Evolutionary conservation across 35 echinoderm and acorn worm genomes (phyloP), one percentile per base, ranked within the genome.

Genomic region (Antedon bifida): DNA sequence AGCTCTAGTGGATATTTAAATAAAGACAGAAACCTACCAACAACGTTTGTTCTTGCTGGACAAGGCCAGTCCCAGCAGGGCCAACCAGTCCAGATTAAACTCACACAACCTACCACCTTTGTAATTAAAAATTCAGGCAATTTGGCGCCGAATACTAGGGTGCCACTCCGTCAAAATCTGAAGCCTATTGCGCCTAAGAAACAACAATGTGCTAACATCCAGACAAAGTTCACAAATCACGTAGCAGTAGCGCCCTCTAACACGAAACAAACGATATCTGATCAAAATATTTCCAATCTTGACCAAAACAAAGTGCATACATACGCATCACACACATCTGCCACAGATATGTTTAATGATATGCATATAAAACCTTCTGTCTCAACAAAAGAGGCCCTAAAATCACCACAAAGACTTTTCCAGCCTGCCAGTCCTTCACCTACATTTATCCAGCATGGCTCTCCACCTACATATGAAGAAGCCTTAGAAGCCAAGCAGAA

Each of bases 401-500:
- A 42, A 14, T 64, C 51, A 16, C 51, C 51, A 12, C 51, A 64
- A 19, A 19, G 23, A 11, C 51, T 19, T 1, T 42, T 7, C 14
- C 9, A 86, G 29, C 79, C 84, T 10, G 64, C 82, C 39, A 91
- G 84, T 0, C 84, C 84, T 14, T 90, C 88, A 0, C 88, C 88
- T 21, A 79, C 84, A 29, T 64, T 64, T 64, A 21, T 26, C 51
- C 46, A 36, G 11, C 56, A 86, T 73, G 77, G 86, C 23, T 84
- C 89, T 16, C 85, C 89, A 46, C 89, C 89, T 42, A 79, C 85
- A 29, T 87, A 87, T 36, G 85, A 87, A 35, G 77, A 87, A 34
- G 77, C 85, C 9, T 34, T 87, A 32, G 80, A 87, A 36, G 31
- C 77, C 0, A 87, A 73, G 39, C 51, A 64, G 36, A 85, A 75